Conservation (phyloP, 2,888 invertebrate species). For the Temnothorax unifasciatus region DNA sequence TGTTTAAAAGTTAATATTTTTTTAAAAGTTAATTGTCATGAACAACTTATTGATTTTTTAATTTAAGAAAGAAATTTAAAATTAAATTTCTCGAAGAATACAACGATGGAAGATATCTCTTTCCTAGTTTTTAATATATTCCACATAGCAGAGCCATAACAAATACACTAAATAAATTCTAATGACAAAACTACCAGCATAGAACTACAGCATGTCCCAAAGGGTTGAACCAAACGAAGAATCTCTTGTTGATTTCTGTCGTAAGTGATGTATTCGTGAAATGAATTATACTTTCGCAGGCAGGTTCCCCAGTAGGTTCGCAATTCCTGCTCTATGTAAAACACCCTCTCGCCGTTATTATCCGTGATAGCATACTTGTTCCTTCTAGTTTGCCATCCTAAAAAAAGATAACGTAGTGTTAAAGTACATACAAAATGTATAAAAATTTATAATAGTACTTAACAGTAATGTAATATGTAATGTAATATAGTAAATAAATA, state of each 20-base stretch:
- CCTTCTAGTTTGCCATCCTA: slow-evolving; percentile 88
- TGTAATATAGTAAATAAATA: neutral
- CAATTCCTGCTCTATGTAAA: slow-evolving; percentile 92
- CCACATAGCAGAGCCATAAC: neutral
- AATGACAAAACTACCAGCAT: slow-evolving; percentile 87
- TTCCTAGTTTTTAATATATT: too few species aligned
- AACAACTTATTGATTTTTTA: neutral
- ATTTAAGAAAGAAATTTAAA: neutral
- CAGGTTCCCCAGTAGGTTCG: slow-evolving; percentile 94
- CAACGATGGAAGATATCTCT: neutral
- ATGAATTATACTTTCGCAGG: slow-evolving; percentile 92
- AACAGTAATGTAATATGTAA: neutral
- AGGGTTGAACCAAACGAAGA: slow-evolving; percentile 93
- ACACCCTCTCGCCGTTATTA: slow-evolving; percentile 92
- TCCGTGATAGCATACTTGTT: slow-evolving; percentile 96
- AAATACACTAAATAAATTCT: neutral
- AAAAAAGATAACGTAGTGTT: slow-evolving; percentile 63
- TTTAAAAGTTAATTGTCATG: neutral
- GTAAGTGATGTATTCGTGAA: slow-evolving; percentile 94
- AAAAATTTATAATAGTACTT: too few species aligned
- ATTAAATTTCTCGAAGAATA: neutral
- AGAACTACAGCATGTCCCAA: slow-evolving; percentile 94
- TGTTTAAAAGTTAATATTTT: neutral
- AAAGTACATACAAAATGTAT: neutral
- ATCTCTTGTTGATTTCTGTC: slow-evolving; percentile 95